These are phyloP conservation scores for Lutjanus argentimaculatus DNA, from an alignment of 2,797 vertebrate species.

Conservation along the genomic window DNA sequence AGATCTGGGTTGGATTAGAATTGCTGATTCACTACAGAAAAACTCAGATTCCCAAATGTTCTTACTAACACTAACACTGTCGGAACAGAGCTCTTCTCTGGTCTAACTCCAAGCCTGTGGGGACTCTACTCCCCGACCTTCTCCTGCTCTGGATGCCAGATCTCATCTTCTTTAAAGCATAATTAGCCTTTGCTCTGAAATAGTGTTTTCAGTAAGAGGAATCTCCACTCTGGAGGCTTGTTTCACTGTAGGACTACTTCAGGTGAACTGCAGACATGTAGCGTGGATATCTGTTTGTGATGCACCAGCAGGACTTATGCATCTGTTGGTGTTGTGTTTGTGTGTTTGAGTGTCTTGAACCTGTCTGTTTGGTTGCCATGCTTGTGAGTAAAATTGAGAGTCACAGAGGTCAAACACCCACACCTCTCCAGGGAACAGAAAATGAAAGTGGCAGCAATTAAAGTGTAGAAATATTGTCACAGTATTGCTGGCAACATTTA, in stretches of 20 bases:
- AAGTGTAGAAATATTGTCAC: neutral
- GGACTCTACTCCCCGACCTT: conserved; percentile 21
- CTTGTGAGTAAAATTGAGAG: conserved; percentile 7
- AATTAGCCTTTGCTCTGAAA: conserved; percentile 41
- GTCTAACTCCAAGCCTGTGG: conserved; percentile 13
- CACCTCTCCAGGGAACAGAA: neutral
- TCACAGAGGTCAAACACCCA: neutral
- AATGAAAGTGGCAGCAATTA: neutral
- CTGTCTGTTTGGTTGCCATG: neutral
- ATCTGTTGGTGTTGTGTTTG: neutral
- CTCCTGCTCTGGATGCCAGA: conserved; percentile 6
- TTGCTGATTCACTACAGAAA: conserved; percentile 9
- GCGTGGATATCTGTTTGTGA: neutral
- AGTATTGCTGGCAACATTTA: neutral
- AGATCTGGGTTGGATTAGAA: neutral
- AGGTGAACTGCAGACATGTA: neutral
- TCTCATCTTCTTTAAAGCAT: conserved; percentile 21
- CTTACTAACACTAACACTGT: neutral
- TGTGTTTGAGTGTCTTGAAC: neutral
- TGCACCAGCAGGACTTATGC: neutral
- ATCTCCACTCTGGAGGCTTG: neutral
- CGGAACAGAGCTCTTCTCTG: neutral
- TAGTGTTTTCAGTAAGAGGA: conserved; percentile 30
- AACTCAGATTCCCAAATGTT: neutral
- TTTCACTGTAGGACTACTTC: neutral